Evolutionary conservation across 2,113 vertebrate genomes (phyloP).

Genomic region (Picathartes gymnocephalus): DNA sequence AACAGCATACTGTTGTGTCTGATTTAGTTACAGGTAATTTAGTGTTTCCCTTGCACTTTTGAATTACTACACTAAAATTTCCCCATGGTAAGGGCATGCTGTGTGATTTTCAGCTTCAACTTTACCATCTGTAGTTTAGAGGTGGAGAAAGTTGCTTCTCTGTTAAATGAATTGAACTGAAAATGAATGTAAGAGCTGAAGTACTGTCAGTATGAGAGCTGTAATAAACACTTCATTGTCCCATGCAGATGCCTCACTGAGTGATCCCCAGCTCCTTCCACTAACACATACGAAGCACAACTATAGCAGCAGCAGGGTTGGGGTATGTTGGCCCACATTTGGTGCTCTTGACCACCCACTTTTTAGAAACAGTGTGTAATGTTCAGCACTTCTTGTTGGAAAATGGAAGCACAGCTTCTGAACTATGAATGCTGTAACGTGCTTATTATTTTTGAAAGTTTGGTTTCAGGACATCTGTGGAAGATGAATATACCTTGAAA

Average conservation of each 20-base stretch:
- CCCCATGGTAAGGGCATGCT: background rate
- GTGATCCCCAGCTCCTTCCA: background rate
- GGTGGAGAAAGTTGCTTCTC: background rate
- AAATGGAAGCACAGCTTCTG: background rate
- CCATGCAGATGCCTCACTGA: background rate
- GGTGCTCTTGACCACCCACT: accelerated
- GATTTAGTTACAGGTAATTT: background rate
- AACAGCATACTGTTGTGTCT: background rate
- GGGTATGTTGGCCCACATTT: background rate
- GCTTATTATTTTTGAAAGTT: background rate
- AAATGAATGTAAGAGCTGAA: background rate
- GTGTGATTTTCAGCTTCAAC: background rate
- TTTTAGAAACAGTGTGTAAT: background rate
- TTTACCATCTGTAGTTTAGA: background rate
- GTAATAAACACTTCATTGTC: background rate
- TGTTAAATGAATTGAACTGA: background rate
- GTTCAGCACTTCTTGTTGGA: background rate
- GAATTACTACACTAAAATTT: background rate
- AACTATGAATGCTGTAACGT: background rate
- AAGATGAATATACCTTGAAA: background rate
- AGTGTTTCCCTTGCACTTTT: background rate
- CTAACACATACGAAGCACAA: background rate
- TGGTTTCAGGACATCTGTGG: background rate
- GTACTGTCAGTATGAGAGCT: background rate
- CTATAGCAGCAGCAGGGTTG: background rate